Conservation (phyloP, 2,113 vertebrate genomes). For the Panurus biarmicus region DNA sequence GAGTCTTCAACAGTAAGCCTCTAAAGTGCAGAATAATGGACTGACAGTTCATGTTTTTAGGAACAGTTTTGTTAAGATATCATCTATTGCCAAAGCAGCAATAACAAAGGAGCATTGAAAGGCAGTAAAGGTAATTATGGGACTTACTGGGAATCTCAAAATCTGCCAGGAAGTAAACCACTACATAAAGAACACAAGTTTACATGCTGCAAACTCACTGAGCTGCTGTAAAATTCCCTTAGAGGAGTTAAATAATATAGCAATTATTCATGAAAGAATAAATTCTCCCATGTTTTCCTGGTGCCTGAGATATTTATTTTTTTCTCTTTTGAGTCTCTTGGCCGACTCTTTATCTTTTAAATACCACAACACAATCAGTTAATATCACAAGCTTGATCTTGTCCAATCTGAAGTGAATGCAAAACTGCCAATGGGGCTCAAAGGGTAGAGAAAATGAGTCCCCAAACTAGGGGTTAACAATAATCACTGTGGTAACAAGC, state of each 20-base stretch:
- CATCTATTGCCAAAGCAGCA: background rate
- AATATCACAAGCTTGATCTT: background rate
- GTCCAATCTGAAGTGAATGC: background rate
- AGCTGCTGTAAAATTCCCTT: background rate
- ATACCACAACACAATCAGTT: background rate
- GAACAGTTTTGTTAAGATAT: background rate
- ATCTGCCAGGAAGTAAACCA: background rate
- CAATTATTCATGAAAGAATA: background rate
- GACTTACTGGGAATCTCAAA: background rate
- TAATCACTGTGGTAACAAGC: background rate
- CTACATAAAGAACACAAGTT: background rate
- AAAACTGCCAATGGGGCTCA: background rate
- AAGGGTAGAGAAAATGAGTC: background rate
- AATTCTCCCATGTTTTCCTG: background rate
- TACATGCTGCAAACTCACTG: background rate
- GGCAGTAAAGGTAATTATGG: background rate
- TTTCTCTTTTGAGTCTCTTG: background rate
- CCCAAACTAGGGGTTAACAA: background rate
- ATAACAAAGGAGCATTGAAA: background rate
- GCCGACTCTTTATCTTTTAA: background rate
- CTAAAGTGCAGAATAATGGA: background rate
- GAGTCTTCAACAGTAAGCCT: background rate
- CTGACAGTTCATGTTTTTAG: background rate
- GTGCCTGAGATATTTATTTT: background rate
- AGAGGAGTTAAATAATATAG: background rate